A percentile compares a stretch with the other conserved stretches of the same genome.
phyloP scores from a whole-genome alignment of 2,888 invertebrate genomes.

The Boloria selene region DNA sequence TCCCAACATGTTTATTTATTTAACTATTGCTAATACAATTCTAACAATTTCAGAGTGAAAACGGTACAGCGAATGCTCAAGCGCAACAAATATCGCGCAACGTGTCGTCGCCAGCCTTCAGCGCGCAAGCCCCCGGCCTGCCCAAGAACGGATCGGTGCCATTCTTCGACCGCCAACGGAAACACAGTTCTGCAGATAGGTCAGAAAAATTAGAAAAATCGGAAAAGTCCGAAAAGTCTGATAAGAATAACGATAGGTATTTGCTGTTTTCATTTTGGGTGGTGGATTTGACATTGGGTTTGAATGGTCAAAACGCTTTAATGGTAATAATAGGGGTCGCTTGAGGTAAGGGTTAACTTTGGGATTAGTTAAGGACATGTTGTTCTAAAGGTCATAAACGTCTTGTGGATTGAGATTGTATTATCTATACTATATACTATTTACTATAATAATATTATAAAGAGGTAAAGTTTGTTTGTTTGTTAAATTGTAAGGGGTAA shows the following conservation, averaged over 20 bases:
- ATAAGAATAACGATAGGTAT: conserved; percentile 21
- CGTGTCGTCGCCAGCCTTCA: conserved; percentile 93
- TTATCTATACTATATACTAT: too few species aligned
- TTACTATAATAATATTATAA: too few species aligned
- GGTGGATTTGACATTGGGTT: conserved; percentile 3
- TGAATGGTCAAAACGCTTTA: not conserved
- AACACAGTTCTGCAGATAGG: conserved; percentile 91
- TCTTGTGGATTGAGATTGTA: too few species aligned
- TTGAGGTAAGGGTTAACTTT: too few species aligned
- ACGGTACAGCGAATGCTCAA: conserved; percentile 46
- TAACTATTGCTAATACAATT: too few species aligned
- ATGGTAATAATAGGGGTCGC: not conserved
- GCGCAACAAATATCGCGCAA: conserved; percentile 86
- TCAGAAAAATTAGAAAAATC: conserved; percentile 41
- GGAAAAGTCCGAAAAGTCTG: conserved; percentile 15
- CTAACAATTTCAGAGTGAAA: conserved; percentile 57
- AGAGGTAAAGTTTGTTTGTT: too few species aligned
- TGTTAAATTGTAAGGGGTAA: too few species aligned
- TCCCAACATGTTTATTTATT: too few species aligned
- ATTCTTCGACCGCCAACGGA: conserved; percentile 92
- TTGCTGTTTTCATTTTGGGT: not conserved
- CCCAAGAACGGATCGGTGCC: conserved; percentile 96
- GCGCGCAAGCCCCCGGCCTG: conserved; percentile 85
- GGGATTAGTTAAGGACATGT: too few species aligned
- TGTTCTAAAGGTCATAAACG: too few species aligned